Evolutionary conservation across 1,140 invertebrate genomes (phyloP).

Genomic region (Lanistes nyassanus): DNA sequence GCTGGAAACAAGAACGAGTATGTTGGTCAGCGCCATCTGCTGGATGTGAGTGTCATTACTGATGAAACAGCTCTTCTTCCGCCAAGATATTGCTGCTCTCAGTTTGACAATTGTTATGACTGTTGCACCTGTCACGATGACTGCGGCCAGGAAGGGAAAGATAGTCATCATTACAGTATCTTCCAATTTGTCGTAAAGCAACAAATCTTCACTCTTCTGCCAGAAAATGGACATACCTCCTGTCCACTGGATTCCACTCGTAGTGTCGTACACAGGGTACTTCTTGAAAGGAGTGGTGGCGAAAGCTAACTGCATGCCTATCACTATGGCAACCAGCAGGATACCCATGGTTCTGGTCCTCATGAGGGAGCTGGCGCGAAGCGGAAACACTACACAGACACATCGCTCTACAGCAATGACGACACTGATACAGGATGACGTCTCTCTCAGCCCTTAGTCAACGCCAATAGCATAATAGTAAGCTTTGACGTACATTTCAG

Average conservation of each 20-base stretch:
- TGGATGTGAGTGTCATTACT: background rate
- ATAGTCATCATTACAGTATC: background rate
- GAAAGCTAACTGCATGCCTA: background rate
- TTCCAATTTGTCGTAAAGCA: background rate
- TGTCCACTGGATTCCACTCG: too few species aligned
- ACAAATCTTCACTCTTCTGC: background rate
- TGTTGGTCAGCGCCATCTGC: background rate
- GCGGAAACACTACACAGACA: background rate
- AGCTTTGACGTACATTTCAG: background rate
- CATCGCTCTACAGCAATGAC: background rate
- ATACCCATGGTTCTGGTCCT: slow-evolving; percentile 1
- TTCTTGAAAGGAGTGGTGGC: background rate
- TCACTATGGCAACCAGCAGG: background rate
- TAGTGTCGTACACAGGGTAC: too few species aligned
- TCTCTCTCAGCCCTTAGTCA: background rate
- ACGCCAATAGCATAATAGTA: background rate
- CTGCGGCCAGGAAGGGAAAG: background rate
- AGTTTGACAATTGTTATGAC: slow-evolving; percentile 1
- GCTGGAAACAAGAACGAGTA: too few species aligned
- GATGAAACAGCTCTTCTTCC: background rate
- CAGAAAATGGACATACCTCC: too few species aligned
- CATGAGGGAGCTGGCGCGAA: background rate
- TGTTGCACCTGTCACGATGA: background rate
- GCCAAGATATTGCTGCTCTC: background rate
- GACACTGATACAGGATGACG: background rate